These are phyloP conservation scores for Pelagia noctiluca DNA, from an alignment of 30 jellyfish, hydroid and myxozoan species.

Conservation along the genomic window DNA sequence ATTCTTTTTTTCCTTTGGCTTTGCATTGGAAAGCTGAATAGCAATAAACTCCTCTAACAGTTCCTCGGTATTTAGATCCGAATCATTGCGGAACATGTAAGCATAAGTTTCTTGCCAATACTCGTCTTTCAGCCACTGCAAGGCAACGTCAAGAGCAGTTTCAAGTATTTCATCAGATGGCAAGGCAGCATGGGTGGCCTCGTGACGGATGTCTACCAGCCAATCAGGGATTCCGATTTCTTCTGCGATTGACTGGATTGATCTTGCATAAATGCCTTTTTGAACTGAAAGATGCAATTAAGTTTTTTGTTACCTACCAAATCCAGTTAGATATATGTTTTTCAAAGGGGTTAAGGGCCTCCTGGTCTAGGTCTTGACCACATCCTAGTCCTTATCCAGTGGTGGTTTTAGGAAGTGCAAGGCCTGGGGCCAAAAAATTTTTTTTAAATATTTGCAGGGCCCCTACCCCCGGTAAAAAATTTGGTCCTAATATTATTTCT, in stretches of 20 bases:
- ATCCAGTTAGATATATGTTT: neutral
- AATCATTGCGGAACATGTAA: neutral
- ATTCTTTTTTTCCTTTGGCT: neutral
- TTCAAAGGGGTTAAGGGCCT: neutral
- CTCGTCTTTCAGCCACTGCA: conserved; percentile 73
- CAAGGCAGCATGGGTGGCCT: conserved; percentile 85
- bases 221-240: conserved; percentile 90
- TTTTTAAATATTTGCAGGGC: no score
- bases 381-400: no score
- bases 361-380: neutral
- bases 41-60: conserved; percentile 22
- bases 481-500: no score
- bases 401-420: no score
- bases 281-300: conserved; percentile 47
- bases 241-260: conserved; percentile 89
- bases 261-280: conserved; percentile 90
- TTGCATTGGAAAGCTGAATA: conserved; percentile 6
- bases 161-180: conserved; percentile 77
- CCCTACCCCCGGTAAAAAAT: no score
- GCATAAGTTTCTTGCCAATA: conserved; percentile 79
- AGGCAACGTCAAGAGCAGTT: conserved; percentile 60
- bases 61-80: conserved; percentile 9
- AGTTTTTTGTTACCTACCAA: neutral
- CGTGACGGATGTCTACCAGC: conserved; percentile 95
- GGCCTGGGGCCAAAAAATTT: no score